Percentiles rank a stretch among this genome's conserved stretches.
phyloP scores from a whole-genome alignment of 2,797 vertebrate genomes.

The Dendrocincla tyrannina region DNA sequence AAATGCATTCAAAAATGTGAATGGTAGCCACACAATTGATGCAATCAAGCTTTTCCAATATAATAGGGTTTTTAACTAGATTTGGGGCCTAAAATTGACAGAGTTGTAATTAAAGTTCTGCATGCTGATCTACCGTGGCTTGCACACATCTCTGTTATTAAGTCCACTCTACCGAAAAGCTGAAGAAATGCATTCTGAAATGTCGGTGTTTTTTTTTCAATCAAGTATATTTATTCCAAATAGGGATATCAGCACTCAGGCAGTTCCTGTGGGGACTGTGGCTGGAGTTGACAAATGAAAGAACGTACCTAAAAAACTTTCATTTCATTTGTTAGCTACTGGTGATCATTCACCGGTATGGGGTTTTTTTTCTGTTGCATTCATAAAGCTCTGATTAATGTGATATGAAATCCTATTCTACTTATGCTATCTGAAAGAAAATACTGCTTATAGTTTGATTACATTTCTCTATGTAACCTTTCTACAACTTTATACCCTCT shows the following conservation, averaged over 20 bases:
- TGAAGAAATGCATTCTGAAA: background rate
- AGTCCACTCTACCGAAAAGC: background rate
- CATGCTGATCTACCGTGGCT: background rate
- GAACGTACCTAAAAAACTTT: background rate
- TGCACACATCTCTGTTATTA: background rate
- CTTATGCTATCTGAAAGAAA: background rate
- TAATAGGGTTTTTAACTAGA: slow-evolving; percentile 32
- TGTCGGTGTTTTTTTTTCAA: background rate
- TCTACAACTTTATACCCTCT: background rate
- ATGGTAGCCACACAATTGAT: background rate
- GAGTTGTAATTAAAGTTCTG: slow-evolving; percentile 48
- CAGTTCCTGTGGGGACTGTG: background rate
- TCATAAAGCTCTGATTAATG: background rate
- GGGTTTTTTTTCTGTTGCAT: background rate
- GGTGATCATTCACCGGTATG: background rate
- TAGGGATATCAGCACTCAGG: background rate
- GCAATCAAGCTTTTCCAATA: slow-evolving; percentile 3
- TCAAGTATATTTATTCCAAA: background rate
- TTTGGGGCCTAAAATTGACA: slow-evolving; percentile 28
- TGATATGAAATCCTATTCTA: background rate
- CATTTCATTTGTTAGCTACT: background rate
- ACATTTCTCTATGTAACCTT: background rate
- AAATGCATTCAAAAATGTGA: background rate
- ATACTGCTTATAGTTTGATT: background rate
- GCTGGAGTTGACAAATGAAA: background rate